Base-by-base conservation (phyloP, 2,888 invertebrate species). In the Elysia crispata region DNA sequence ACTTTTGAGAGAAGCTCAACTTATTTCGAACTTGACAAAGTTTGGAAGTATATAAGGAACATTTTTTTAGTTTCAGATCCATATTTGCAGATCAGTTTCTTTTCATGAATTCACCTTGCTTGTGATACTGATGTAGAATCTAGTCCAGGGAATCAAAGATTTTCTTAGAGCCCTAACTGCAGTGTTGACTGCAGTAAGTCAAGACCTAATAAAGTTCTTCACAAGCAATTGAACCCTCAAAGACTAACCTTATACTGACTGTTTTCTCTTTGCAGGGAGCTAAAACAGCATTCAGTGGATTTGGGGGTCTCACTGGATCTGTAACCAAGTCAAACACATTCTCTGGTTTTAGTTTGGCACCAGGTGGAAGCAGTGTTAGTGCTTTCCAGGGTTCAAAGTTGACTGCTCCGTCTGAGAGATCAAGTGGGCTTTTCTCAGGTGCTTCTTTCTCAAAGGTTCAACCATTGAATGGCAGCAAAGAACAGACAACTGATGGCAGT, bases 391-490 rank as follows among this genome's bases (percentile, higher is more conserved):
- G 23, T 23, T 23, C 23, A 60, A 20, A 60, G 60, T 20, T 18
- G 23, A 23, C 60, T 23, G 23, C 60, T 23, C 15, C 15, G n/a
- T 60, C 23, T 60, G 60, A 18, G 20, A 18, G 60, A 60, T 60
- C 23, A 8, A 23, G 8, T 3, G 60, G 60, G 3, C 60, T 60
- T 60, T 60, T 75, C 62, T 78, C 62, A 54, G 77, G 72, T 50
- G 75, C 75, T 28, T 77, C 72, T 31, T 74, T 74, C n/a, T 60
- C 70, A 41, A 82, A 77, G 57, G 77, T 6, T 25, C 25, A 23
- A 28, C 73, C 41, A 54, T 23, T 67, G 30, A 79, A 60, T 41
- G 60, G 75, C 23, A 50, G 57, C 8, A n/a, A 57, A 13, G 49
- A 54, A 33, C 6, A 18, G 23, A n/a, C 31, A 1, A 23, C 67